Evolutionary conservation across 2,888 invertebrate species (phyloP).

Genomic region (Blera fallax): DNA sequence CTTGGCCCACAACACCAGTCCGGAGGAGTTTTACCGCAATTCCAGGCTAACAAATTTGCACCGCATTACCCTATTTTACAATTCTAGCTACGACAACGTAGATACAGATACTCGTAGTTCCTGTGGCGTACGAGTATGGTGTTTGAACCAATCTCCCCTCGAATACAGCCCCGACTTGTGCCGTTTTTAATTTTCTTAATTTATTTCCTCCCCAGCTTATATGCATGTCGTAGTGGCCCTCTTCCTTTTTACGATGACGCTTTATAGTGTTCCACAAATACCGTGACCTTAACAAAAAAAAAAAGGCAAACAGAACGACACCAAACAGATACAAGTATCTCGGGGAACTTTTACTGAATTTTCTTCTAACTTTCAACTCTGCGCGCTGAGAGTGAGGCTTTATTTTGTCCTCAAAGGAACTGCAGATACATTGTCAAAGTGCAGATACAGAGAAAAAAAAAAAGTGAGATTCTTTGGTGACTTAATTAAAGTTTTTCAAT

Average conservation of each 20-base stretch:
- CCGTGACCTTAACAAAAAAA: slow-evolving; percentile 9
- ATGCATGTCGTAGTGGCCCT: neutral
- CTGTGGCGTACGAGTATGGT: no score
- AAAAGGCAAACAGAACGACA: neutral
- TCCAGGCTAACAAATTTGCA: neutral
- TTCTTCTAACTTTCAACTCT: neutral
- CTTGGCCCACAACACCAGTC: neutral
- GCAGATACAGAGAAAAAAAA: neutral
- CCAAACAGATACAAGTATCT: slow-evolving; percentile 9
- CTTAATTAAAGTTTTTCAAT: slow-evolving; percentile 32
- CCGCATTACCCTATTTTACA: slow-evolving; percentile 50
- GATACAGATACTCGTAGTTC: neutral
- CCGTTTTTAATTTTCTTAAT: slow-evolving; percentile 46
- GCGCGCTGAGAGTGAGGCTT: neutral
- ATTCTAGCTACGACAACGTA: slow-evolving; percentile 36
- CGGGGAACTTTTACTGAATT: slow-evolving; percentile 1
- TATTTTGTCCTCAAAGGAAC: neutral
- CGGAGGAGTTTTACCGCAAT: neutral
- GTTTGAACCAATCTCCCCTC: neutral
- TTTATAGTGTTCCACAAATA: slow-evolving; percentile 35
- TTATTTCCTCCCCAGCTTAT: slow-evolving; percentile 17
- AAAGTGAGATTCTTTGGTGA: neutral
- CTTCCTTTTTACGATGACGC: neutral
- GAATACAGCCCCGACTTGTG: neutral
- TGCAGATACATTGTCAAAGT: neutral